Percentiles rank a stretch among this genome's conserved stretches.
These are phyloP conservation scores for Drosophila limbata DNA, from an alignment of 2,888 invertebrate genomes.

Conservation along the genomic window DNA sequence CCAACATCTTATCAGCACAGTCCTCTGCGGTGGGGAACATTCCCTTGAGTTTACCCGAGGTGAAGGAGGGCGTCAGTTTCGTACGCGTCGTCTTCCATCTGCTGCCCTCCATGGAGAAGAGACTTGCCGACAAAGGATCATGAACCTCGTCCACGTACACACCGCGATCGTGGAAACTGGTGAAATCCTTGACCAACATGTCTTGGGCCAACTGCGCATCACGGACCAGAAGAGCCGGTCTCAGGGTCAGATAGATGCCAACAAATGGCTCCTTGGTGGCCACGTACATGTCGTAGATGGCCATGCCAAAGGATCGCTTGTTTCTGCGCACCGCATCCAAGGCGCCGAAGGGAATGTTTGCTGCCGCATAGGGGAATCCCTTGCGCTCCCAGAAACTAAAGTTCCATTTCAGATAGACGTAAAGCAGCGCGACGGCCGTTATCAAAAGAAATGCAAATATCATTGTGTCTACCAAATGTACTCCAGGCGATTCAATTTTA, in stretches of 20 bases:
- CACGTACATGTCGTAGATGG: constrained; percentile 87
- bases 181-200: constrained; percentile 88
- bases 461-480: constrained; percentile 25
- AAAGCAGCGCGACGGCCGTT: constrained; percentile 40
- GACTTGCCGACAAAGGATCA: constrained; percentile 88
- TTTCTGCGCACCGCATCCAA: constrained; percentile 87
- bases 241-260: constrained; percentile 88
- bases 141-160: constrained; percentile 87
- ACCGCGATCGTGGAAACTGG: constrained; percentile 89
- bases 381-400: constrained; percentile 87
- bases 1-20: constrained; percentile 86
- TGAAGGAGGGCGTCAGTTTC: constrained; percentile 89
- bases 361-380: constrained; percentile 87
- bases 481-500: not conserved
- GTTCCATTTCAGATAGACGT: constrained; percentile 72
- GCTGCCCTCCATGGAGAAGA: constrained; percentile 86
- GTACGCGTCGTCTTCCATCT: constrained; percentile 88
- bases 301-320: constrained; percentile 88
- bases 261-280: constrained; percentile 84
- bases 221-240: constrained; percentile 88
- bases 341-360: constrained; percentile 88
- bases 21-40: constrained; percentile 88
- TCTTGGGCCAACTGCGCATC: constrained; percentile 88
- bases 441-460: constrained; percentile 50
- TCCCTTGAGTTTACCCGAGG: constrained; percentile 89